Evolutionary conservation across 1,140 invertebrate species (phyloP).

Genomic region (Lithobius niger): DNA sequence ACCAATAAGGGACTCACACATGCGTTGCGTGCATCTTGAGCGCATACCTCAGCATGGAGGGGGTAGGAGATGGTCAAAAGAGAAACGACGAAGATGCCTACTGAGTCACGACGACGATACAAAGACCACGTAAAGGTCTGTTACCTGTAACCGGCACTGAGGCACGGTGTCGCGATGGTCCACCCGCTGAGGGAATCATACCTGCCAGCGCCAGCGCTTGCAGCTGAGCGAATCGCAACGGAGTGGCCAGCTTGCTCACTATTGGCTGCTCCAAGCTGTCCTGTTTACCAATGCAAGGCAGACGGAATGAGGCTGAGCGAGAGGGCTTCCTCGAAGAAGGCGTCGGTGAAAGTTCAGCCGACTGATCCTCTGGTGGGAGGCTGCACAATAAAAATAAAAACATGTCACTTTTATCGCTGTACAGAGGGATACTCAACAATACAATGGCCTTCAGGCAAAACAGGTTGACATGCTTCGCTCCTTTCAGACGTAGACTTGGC

Average conservation of each 20-base stretch:
- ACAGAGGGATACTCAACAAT: too few relatives aligned
- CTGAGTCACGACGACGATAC: not conserved
- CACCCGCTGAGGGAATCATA: slow-evolving; percentile 4
- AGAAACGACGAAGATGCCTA: not conserved
- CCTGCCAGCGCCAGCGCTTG: slow-evolving; percentile 12
- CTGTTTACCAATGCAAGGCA: slow-evolving; percentile 9
- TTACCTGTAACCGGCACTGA: slow-evolving; percentile 4
- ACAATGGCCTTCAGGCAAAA: too few relatives aligned
- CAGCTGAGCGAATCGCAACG: slow-evolving; percentile 9
- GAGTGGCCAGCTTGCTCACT: slow-evolving; percentile 10
- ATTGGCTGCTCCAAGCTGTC: slow-evolving; percentile 9
- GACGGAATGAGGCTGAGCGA: slow-evolving; percentile 1
- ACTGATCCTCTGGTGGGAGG: not conserved
- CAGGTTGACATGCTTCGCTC: too few relatives aligned
- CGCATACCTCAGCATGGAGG: not conserved
- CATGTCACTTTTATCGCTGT: too few relatives aligned
- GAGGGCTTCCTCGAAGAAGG: not conserved
- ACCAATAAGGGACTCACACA: too few relatives aligned
- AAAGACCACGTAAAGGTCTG: not conserved
- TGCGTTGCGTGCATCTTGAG: not conserved
- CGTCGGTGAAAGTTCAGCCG: not conserved
- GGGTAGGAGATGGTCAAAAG: not conserved
- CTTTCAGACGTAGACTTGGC: too few relatives aligned
- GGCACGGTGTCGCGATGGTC: not conserved
- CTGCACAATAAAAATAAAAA: too few relatives aligned